Evolutionary conservation across 2,113 vertebrate species (phyloP), one percentile per base, ranked within the genome.

Genomic region (Pygoscelis adeliae): DNA sequence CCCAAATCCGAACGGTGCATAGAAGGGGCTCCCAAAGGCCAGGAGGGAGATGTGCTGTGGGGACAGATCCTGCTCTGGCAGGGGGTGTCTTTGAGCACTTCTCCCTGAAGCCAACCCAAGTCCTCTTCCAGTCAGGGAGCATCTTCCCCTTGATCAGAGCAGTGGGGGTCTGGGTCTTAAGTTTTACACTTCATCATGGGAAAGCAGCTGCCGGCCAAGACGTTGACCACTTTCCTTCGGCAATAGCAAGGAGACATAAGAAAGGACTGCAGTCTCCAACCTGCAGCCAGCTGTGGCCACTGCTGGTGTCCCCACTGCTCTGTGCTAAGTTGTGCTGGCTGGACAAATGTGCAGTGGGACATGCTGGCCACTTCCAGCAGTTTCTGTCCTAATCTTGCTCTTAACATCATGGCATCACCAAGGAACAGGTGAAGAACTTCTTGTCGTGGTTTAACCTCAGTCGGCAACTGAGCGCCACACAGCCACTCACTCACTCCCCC

Each of bases 1-100:
- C 56, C 36, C n/a, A 26, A 13, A 66, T 2, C 65, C 0, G 1
- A 71, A 10, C 0, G 2, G n/a, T 3, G 36, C 23, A 3, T 3
- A 12, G 30, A 49, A 5, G 5, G 21, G 38, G 15, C 38, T 40
- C 44, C n/a, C 59, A 15, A 49, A 47, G 47, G 18, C 22, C 11
- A 15, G 34, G n/a, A 25, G 15, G 29, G 49, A 72, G 38, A 15
- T 2, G 2, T 29, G 36, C 21, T 49, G 5, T n/a, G n/a, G 65
- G 53, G 38, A 47, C 47, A 50, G 44, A 44, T 36, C 23, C 56
- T 49, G 30, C 66, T 52, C 42, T 66, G 50, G 19, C 13, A 46
- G 58, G 10, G 21, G 20, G 17, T 50, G 47, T 10, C 11, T 83
- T 38, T 32, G 32, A 32, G 21, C 29, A n/a, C 22, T 0, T 1